Conservation (phyloP, 2,113 vertebrate genomes). For the Siphamia tubifer region DNA sequence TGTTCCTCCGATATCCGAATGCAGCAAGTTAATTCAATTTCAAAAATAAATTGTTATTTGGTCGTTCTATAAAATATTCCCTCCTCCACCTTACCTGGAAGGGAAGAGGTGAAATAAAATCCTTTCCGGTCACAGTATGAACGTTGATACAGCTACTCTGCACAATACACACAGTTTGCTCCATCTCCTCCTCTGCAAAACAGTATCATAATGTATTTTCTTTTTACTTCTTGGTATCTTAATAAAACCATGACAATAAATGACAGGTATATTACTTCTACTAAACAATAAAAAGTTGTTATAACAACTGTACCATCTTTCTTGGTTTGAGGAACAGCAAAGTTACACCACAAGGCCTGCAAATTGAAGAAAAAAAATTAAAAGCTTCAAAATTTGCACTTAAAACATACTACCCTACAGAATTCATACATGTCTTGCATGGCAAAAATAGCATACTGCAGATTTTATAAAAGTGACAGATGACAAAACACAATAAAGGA, state of each 20-base stretch:
- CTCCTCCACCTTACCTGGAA: slow-evolving; percentile 85
- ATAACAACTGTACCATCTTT: slow-evolving; percentile 77
- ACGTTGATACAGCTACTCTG: slow-evolving; percentile 94
- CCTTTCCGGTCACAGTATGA: slow-evolving; percentile 93
- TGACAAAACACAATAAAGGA: no score
- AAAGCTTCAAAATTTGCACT: neutral
- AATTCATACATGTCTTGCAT: no score
- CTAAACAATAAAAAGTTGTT: neutral
- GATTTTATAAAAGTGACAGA: no score
- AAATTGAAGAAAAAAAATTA: slow-evolving; percentile 42
- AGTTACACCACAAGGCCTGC: slow-evolving; percentile 97
- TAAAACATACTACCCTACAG: no score
- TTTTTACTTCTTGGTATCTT: neutral
- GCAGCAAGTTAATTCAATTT: no score
- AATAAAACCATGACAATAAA: no score
- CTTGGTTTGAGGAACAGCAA: slow-evolving; percentile 85
- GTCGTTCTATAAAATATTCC: no score
- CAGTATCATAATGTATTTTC: neutral
- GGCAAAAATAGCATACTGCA: no score
- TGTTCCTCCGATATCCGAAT: no score
- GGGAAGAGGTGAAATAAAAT: slow-evolving; percentile 93
- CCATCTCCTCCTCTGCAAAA: slow-evolving; percentile 71
- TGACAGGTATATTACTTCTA: neutral
- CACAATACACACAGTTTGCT: slow-evolving; percentile 89
- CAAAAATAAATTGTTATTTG: no score